These are phyloP conservation scores for Solea solea DNA, from an alignment of 2,113 vertebrate species.

Conservation along the genomic window DNA sequence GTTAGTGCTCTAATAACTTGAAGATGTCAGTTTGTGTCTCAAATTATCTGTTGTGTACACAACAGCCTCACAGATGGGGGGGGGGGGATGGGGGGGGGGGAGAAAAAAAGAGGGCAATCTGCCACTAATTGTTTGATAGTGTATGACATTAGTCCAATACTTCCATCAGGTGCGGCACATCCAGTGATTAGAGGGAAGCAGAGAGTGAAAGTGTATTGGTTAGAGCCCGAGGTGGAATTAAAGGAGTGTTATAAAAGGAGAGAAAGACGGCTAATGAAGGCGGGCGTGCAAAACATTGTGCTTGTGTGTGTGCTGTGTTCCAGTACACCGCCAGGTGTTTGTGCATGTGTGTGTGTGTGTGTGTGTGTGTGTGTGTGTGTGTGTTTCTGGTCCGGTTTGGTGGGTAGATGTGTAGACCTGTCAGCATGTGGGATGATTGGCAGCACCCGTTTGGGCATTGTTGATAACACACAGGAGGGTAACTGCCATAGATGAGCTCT, in stretches of 20 bases:
- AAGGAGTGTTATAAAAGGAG: background rate
- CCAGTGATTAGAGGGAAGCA: slow-evolving; percentile 13
- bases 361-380: slow-evolving; percentile 15
- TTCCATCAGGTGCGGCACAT: slow-evolving; percentile 7
- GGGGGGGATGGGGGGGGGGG: background rate
- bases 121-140: background rate
- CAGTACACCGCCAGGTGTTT: slow-evolving; percentile 1
- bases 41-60: background rate
- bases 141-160: slow-evolving; percentile 1
- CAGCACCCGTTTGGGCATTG: slow-evolving; percentile 53
- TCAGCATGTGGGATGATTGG: slow-evolving; percentile 51
- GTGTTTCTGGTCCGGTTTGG: slow-evolving; percentile 10
- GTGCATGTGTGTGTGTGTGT: slow-evolving; percentile 14
- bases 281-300: background rate
- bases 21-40: background rate
- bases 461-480: slow-evolving; percentile 65
- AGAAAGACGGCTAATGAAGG: background rate
- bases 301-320: background rate
- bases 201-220: background rate
- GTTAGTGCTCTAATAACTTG: background rate
- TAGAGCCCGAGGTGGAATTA: background rate
- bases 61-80: background rate
- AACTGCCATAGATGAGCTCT: slow-evolving; percentile 62
- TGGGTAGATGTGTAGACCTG: slow-evolving; percentile 23
- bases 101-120: background rate